Percentiles rank a stretch among this genome's conserved stretches.
phyloP scores from a whole-genome alignment of 2,113 vertebrate genomes.

The Syngnathus floridae region DNA sequence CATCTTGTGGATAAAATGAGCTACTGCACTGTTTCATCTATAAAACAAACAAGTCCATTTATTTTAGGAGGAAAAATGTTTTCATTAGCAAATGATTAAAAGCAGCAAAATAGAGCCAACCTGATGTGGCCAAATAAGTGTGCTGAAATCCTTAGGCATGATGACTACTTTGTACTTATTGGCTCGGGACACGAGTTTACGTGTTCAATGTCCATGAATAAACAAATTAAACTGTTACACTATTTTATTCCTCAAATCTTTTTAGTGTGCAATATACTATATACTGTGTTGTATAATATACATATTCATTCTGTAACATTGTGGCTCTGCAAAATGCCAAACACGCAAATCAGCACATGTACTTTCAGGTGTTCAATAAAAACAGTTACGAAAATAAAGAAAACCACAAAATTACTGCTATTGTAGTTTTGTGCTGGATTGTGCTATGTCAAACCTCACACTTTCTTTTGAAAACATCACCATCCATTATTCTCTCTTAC shows the following conservation, averaged over 20 bases:
- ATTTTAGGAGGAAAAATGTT: not conserved
- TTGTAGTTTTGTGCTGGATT: slow-evolving; percentile 1
- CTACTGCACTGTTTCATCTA: slow-evolving; percentile 11
- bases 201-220: not conserved
- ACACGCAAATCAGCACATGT: not conserved
- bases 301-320: slow-evolving; percentile 11
- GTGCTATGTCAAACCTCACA: not conserved
- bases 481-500: not conserved
- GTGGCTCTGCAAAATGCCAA: not conserved
- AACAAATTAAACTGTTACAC: not conserved
- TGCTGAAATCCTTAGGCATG: not conserved
- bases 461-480: not conserved
- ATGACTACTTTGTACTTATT: not conserved
- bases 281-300: not conserved
- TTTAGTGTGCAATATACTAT: slow-evolving; percentile 2
- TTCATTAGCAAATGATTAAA: not conserved
- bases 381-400: not conserved
- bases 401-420: not conserved
- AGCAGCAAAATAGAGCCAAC: not conserved
- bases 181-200: not conserved
- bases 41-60: not conserved
- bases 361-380: slow-evolving; percentile 5
- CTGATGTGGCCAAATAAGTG: not conserved
- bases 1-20: slow-evolving; percentile 32
- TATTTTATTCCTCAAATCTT: not conserved